These are phyloP conservation scores for Mallotus villosus DNA, from an alignment of 2,797 vertebrate genomes.

Conservation along the genomic window DNA sequence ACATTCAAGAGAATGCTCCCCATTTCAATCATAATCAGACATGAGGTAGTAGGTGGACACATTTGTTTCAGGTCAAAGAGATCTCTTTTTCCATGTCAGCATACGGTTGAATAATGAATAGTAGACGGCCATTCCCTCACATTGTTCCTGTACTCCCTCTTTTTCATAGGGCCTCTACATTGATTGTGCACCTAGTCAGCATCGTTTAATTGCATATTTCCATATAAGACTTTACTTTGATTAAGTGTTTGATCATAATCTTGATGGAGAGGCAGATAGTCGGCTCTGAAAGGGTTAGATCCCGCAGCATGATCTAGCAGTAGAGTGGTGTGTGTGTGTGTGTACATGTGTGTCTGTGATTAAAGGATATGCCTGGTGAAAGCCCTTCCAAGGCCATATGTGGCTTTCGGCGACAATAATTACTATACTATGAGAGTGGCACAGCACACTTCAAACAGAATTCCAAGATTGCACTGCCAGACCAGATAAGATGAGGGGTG, in stretches of 20 bases:
- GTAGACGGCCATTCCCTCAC: not conserved
- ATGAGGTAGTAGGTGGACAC: constrained; percentile 13
- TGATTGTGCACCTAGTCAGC: constrained; percentile 44
- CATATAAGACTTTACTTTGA: constrained; percentile 53
- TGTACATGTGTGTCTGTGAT: constrained; percentile 39
- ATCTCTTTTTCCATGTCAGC: too few relatives aligned
- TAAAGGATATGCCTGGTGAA: constrained; percentile 40
- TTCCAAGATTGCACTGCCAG: constrained; percentile 55
- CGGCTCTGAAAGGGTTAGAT: constrained; percentile 35
- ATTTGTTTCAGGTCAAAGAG: not conserved
- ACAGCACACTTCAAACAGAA: constrained; percentile 66
- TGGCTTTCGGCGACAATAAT: constrained; percentile 53
- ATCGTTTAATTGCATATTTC: constrained; percentile 59
- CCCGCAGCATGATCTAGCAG: constrained; percentile 27
- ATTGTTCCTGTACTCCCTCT: constrained; percentile 12
- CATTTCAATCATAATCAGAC: not conserved
- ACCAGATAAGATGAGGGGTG: constrained; percentile 62
- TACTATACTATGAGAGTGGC: constrained; percentile 53
- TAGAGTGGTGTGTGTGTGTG: not conserved
- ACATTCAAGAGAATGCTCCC: too few relatives aligned
- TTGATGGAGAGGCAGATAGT: constrained; percentile 36
- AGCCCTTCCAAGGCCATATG: constrained; percentile 45
- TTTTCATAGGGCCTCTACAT: constrained; percentile 13
- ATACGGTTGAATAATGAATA: too few relatives aligned
- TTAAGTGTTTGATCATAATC: constrained; percentile 67